Percentiles rank a stretch among this genome's conserved stretches.
These are phyloP conservation scores for Dynastes hyllus DNA, from an alignment of 2,888 invertebrate genomes.

Conservation along the genomic window DNA sequence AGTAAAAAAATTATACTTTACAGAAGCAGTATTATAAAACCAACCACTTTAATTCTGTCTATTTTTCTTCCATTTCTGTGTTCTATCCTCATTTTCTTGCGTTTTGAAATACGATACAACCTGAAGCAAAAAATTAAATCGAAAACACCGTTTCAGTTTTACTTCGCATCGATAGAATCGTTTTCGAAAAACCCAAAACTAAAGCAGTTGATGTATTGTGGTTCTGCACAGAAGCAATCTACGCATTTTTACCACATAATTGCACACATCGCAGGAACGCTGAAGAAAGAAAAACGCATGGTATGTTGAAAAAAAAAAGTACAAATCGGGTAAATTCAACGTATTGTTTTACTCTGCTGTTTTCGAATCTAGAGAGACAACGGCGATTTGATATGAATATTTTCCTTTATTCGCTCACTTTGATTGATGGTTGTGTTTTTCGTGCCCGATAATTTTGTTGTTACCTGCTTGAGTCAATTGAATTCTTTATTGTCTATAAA, in stretches of 20 bases:
- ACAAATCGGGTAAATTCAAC: not conserved
- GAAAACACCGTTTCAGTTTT: not conserved
- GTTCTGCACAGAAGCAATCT: conserved; percentile 66
- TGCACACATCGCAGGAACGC: conserved; percentile 65
- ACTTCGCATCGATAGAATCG: not conserved
- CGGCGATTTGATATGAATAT: conserved; percentile 40
- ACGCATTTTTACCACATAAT: conserved; percentile 61
- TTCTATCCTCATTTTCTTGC: not conserved
- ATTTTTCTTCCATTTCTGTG: not conserved
- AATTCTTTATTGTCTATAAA: conserved; percentile 48
- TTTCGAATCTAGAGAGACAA: not conserved
- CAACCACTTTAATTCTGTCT: conserved; percentile 51
- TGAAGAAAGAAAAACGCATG: conserved; percentile 41
- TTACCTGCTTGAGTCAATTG: conserved; percentile 19
- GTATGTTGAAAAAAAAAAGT: conserved; percentile 50
- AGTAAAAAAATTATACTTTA: conserved; percentile 68
- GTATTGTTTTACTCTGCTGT: too few relatives aligned
- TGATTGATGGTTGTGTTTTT: not conserved
- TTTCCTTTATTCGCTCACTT: not conserved
- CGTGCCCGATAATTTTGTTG: not conserved
- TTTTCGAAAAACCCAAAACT: conserved; percentile 33
- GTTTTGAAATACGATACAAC: not conserved
- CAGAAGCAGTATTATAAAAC: conserved; percentile 64
- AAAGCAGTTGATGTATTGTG: conserved; percentile 59
- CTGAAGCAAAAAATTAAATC: not conserved